Conservation (phyloP, 2,888 invertebrate species). For the Callyntrura guangdongensis region DNA sequence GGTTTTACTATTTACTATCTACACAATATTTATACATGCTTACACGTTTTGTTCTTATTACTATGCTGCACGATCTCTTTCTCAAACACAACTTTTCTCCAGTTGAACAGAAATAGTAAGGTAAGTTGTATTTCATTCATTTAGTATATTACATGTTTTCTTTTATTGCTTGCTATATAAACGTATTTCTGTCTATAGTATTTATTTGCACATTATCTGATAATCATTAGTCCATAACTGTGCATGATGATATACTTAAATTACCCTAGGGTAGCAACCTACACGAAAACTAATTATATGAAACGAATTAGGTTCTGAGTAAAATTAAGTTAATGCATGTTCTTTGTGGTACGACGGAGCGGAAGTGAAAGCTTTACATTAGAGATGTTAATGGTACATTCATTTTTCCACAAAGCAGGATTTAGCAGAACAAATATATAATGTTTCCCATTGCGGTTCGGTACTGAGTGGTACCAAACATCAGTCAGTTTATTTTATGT, state of each 20-base stretch:
- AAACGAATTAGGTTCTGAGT: too few species aligned
- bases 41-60: conserved; percentile 53
- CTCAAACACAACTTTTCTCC: conserved; percentile 47
- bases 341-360: too few species aligned
- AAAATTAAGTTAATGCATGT: too few species aligned
- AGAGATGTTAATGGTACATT: too few species aligned
- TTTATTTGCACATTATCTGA: too few species aligned
- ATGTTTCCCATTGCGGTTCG: not conserved
- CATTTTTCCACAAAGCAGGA: not conserved
- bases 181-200: not conserved
- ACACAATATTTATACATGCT: conserved; percentile 18
- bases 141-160: not conserved
- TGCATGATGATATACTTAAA: too few species aligned
- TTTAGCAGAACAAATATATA: not conserved
- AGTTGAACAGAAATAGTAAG: conserved; percentile 58
- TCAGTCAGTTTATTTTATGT: not conserved
- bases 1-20: not conserved
- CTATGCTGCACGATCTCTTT: conserved; percentile 61
- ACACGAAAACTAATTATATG: too few species aligned
- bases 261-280: too few species aligned
- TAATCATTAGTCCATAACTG: too few species aligned
- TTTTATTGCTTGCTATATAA: not conserved
- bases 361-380: too few species aligned
- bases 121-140: conserved; percentile 39
- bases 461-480: conserved; percentile 32